Evolutionary conservation across 2,797 vertebrate species (phyloP).

Genomic region (Characodon lateralis): DNA sequence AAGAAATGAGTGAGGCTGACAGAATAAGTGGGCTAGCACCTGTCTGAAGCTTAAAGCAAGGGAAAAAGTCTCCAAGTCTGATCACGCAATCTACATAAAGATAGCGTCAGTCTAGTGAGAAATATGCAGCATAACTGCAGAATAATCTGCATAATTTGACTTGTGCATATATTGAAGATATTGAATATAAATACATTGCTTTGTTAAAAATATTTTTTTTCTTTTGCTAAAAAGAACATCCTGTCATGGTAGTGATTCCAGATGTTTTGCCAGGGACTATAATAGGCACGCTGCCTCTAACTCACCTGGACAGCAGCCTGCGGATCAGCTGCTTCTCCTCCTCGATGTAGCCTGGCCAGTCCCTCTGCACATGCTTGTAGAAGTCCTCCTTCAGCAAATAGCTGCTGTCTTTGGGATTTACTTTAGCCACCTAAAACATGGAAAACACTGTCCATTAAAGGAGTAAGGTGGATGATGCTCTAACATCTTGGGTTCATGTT

Average conservation of each 20-base stretch:
- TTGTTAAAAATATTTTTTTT: neutral
- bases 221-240: no score
- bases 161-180: neutral
- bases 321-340: conserved; percentile 79
- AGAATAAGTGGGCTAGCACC: neutral
- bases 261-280: neutral
- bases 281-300: neutral
- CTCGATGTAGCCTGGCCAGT: conserved; percentile 79
- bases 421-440: conserved; percentile 75
- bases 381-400: conserved; percentile 78
- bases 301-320: conserved; percentile 77
- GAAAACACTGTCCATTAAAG: neutral
- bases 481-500: neutral
- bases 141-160: neutral
- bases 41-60: conserved; percentile 3
- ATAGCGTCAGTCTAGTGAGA: neutral
- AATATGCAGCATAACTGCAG: neutral
- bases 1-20: conserved; percentile 9
- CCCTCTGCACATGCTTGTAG: conserved; percentile 70
- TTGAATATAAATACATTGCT: neutral
- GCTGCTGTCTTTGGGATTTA: conserved; percentile 81
- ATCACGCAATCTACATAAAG: neutral
- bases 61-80: conserved; percentile 8
- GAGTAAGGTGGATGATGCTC: neutral
- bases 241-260: neutral